A percentile compares a stretch with the other conserved stretches of the same genome.
Conservation (phyloP, 2,888 invertebrate species). For the Eretmocerus hayati region DNA sequence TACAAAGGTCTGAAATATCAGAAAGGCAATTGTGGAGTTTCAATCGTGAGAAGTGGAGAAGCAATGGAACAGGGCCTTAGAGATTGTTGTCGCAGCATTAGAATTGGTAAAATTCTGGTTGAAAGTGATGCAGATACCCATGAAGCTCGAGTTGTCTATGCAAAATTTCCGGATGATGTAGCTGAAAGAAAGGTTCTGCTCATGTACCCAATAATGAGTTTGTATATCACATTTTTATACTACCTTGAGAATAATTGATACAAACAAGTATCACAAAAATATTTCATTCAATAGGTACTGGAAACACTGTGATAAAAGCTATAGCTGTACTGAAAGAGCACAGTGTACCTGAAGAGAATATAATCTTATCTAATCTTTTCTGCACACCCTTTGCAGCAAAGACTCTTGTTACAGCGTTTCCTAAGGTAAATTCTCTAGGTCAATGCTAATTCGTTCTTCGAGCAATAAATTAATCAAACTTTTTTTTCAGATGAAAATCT, state of each 20-base stretch:
- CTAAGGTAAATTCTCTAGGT: slow-evolving; percentile 49
- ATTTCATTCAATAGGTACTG: slow-evolving; percentile 57
- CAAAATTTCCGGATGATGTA: slow-evolving; percentile 95
- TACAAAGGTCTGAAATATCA: slow-evolving; percentile 93
- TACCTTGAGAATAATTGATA: slow-evolving; percentile 10
- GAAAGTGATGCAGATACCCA: slow-evolving; percentile 95
- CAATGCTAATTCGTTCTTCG: not conserved
- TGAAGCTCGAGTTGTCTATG: slow-evolving; percentile 93
- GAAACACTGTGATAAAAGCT: slow-evolving; percentile 92
- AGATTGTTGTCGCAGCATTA: slow-evolving; percentile 96
- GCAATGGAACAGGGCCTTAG: slow-evolving; percentile 95
- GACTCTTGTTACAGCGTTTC: slow-evolving; percentile 76
- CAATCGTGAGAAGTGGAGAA: slow-evolving; percentile 88
- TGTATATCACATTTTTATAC: slow-evolving; percentile 33
- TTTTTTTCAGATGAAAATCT: slow-evolving; percentile 71
- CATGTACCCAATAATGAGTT: slow-evolving; percentile 98
- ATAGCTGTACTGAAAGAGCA: slow-evolving; percentile 91
- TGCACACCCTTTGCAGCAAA: slow-evolving; percentile 88
- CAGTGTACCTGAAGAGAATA: slow-evolving; percentile 86
- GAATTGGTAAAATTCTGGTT: slow-evolving; percentile 96
- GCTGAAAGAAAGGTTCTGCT: slow-evolving; percentile 78
- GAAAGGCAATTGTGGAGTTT: slow-evolving; percentile 97
- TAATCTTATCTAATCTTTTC: slow-evolving; percentile 95
- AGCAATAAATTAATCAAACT: slow-evolving; percentile 1
- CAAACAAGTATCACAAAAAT: not conserved